phyloP scores from a whole-genome alignment of 1,140 invertebrate genomes.

The Paraescarpia echinospica region DNA sequence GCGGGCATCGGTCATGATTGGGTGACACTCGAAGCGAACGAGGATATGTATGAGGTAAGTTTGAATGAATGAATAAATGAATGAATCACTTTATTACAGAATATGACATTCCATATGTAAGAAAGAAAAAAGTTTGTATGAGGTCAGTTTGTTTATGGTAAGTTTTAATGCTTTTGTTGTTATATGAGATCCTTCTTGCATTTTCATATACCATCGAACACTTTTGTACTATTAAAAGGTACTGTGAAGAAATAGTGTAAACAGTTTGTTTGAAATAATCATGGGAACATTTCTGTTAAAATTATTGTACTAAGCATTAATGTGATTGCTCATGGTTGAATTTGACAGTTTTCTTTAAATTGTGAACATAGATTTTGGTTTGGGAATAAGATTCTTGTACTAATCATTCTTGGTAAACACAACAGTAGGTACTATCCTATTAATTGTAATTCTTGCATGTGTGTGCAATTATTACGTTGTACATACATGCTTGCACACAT shows the following conservation, averaged over 20 bases:
- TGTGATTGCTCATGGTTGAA: not conserved
- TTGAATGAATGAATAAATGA: too few species aligned
- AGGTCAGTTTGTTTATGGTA: not conserved
- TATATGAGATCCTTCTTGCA: not conserved
- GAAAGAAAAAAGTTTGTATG: too few species aligned
- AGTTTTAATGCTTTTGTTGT: not conserved
- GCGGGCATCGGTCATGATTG: conserved; percentile 66
- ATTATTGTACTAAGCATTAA: not conserved
- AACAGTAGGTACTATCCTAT: too few species aligned
- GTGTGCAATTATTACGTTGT: too few species aligned
- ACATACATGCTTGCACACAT: too few species aligned
- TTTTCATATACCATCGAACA: not conserved
- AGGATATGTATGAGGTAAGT: conserved; percentile 71
- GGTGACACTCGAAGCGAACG: conserved; percentile 74
- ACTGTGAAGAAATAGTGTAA: not conserved
- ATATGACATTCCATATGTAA: too few species aligned
- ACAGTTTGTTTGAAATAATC: not conserved
- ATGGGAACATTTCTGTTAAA: not conserved
- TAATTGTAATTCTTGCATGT: too few species aligned
- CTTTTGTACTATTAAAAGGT: not conserved
- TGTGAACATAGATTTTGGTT: not conserved
- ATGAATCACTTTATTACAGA: too few species aligned
- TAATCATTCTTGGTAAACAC: too few species aligned
- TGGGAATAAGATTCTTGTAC: too few species aligned
- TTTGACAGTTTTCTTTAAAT: not conserved